phyloP scores from a whole-genome alignment of 2,888 invertebrate species.

The Gymnosoma rotundatum region DNA sequence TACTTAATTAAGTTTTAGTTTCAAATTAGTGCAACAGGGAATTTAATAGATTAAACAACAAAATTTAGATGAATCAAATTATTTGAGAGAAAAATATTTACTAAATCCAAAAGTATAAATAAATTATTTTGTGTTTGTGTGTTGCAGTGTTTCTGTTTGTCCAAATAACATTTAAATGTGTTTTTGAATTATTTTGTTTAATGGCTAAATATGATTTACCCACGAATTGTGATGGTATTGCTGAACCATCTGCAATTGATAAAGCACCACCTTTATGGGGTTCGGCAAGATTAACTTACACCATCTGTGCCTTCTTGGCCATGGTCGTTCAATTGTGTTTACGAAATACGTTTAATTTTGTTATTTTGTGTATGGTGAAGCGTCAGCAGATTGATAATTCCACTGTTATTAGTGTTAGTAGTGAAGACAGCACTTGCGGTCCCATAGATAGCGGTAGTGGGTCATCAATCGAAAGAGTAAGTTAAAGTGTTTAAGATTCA shows the following conservation, averaged over 20 bases:
- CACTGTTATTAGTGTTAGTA: background rate
- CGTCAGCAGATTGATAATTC: conserved; percentile 73
- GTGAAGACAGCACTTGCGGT: conserved; percentile 36
- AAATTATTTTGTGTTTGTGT: background rate
- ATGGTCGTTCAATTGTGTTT: conserved; percentile 80
- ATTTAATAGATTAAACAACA: conserved; percentile 62
- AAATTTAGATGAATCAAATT: conserved; percentile 14
- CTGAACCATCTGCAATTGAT: conserved; percentile 48
- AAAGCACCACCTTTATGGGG: conserved; percentile 74
- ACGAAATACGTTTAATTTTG: conserved; percentile 83
- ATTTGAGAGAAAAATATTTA: background rate
- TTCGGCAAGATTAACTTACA: conserved; percentile 80
- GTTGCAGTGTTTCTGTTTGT: background rate
- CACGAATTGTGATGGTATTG: conserved; percentile 55
- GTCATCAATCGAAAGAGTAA: conserved; percentile 32
- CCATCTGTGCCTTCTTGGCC: conserved; percentile 80
- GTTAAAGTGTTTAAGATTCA: conserved; percentile 22
- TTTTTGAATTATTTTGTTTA: conserved; percentile 34
- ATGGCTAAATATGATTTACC: conserved; percentile 46
- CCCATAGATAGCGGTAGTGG: conserved; percentile 42
- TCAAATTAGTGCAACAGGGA: conserved; percentile 47
- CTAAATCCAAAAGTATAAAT: conserved; percentile 13
- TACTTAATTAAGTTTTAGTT: conserved; percentile 32
- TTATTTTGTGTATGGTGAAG: conserved; percentile 84
- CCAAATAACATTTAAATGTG: conserved; percentile 26